Base-by-base conservation (phyloP, 2,888 invertebrate genomes). In the Formica aserva region DNA sequence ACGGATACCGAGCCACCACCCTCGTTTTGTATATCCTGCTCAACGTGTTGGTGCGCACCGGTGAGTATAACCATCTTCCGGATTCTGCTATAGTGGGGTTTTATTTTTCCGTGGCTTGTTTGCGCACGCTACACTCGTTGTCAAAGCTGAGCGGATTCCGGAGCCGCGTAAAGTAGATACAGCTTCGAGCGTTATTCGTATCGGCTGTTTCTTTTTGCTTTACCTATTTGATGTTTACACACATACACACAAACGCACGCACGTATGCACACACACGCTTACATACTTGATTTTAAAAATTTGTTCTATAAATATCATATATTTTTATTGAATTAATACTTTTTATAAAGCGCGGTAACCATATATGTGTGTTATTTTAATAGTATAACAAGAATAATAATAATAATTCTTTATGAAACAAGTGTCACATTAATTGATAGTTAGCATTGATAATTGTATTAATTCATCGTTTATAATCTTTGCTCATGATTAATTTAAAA, bases 11-110 rank as follows among this genome's bases (percentile, higher is more conserved):
- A 88, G 92, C 93, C 86, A 93, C 92, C 90, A 92, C 92, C 86
- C 91, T 94, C 87, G 87, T 93, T 77, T 91, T 94, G 84, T 93
- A 92, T 83, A 91, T 94, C 89, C 92, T 94, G 74, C 92, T 94
- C 89, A 94, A 94, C 90, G 91, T 94, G 84, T 90, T 93, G 85
- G 92, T 92, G 89, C 92, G 93, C 91, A 93, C 93, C 86, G 93
- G 94, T 94, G 90, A 94, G 94, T 94, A 89, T 85, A 60, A 41
- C 41, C 83, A 77, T 55, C 69, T 83, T 65, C 45, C 72, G 57
- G 67, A 26, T 15, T 55, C 22, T 13, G 71, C 41, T 60, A 8
- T 22, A 18, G 8, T 6, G n/a, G 41, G 9, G 48, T 48, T 67
- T 52, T 82, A 45, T 83, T 71, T 65, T 81, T 26, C 35, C 13